Evolutionary conservation across 2,113 vertebrate species (phyloP), one percentile per base, ranked within the genome.

Genomic region (Chloropsis cyanopogon): DNA sequence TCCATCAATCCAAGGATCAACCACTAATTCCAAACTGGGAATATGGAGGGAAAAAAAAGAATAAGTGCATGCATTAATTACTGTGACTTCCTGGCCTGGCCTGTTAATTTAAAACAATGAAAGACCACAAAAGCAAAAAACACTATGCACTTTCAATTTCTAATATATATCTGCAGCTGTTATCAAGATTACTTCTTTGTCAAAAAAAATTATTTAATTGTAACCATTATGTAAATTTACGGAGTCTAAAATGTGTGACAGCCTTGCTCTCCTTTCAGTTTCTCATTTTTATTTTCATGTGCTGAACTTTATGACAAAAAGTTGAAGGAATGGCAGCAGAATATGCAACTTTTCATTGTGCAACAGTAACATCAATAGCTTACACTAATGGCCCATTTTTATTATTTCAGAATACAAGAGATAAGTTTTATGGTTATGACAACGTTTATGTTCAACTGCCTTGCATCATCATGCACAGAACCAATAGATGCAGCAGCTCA

Each of bases 1-100:
- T 78, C 99, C 99, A 47, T 98, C 97, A 88, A 99, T 98, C 99
- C 99, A 99, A 7, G 99, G 99, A 70, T 99, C 99, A 42, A 99
- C 98, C 80, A 99, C 99, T 71, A 99, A 68, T 81, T 99, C 99
- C 91, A 99, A 97, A 73, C 99, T 99, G 90, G 14, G 7, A 49
- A 93, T 37, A 37, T 31, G 19, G 3, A 78, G 8, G 1, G 2
- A 15, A 14, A 28, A 56, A 22, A 75, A 35, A 59, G 2, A 41
- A 64, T 19, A 81, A 73, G 89, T n/a, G 21, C n/a, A 78, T 21
- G 5, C 18, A 35, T 89, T 4, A 93, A 49, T 81, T 54, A 66
- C 6, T 63, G 9, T 64, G 8, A 68, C 17, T 70, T 83, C 41
- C 4, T 42, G 14, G 20, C 75, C 35, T 54, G 35, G 20, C 75